These are phyloP conservation scores for Picus viridis DNA, from an alignment of 2,797 vertebrate species.

Conservation along the genomic window DNA sequence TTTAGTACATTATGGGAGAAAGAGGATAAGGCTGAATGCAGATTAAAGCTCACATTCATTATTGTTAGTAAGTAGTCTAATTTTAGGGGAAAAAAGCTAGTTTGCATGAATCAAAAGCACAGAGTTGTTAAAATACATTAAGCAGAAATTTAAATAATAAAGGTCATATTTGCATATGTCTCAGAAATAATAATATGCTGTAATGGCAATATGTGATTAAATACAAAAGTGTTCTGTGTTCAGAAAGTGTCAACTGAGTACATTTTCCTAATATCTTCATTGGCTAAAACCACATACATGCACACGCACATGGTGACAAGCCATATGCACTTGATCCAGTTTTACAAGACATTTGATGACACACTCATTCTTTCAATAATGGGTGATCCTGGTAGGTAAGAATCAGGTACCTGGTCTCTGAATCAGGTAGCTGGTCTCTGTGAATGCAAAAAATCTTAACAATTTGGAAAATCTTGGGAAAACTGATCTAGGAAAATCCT, in stretches of 20 bases:
- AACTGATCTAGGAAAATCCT: neutral
- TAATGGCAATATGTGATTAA: slow-evolving; percentile 30
- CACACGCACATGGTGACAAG: neutral
- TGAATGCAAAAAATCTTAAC: neutral
- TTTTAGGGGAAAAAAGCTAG: slow-evolving; percentile 63
- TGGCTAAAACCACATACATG: neutral
- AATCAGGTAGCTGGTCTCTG: neutral
- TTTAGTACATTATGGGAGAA: slow-evolving; percentile 71
- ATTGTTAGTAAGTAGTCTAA: slow-evolving; percentile 77
- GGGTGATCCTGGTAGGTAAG: neutral
- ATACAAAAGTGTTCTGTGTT: neutral
- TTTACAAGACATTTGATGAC: neutral
- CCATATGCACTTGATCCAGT: fast-evolving
- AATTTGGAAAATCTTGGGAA: neutral
- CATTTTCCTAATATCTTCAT: neutral
- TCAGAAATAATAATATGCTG: slow-evolving; percentile 32
- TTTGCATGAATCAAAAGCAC: slow-evolving; percentile 58
- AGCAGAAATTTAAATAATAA: slow-evolving; percentile 75
- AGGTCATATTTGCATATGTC: slow-evolving; percentile 20
- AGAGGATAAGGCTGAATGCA: slow-evolving; percentile 50
- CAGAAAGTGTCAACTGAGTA: neutral
- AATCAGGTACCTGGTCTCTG: neutral
- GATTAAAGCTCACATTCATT: slow-evolving; percentile 74
- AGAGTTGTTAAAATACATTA: slow-evolving; percentile 57
- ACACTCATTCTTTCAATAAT: neutral